A percentile compares a stretch with the other conserved stretches of the same genome.
These are phyloP conservation scores for Rhabdophis nuchalis DNA, from an alignment of 2,797 vertebrate genomes.

Conservation along the genomic window DNA sequence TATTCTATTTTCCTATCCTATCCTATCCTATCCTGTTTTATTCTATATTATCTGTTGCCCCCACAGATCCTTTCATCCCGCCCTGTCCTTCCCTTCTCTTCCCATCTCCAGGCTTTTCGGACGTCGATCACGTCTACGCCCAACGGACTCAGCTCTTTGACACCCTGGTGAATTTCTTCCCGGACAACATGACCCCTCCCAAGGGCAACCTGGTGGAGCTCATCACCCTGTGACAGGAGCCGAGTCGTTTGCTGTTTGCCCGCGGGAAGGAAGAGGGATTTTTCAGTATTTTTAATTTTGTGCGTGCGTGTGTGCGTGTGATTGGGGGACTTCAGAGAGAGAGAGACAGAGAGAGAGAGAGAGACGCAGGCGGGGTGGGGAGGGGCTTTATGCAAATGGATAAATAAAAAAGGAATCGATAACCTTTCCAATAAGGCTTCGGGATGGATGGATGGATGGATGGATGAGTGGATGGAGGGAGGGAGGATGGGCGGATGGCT, in stretches of 20 bases:
- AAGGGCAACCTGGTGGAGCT: slow-evolving; percentile 99
- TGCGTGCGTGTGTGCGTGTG: slow-evolving; percentile 39
- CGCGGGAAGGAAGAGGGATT: slow-evolving; percentile 49
- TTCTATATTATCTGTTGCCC: background rate
- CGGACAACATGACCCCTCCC: slow-evolving; percentile 98
- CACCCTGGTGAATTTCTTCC: slow-evolving; percentile 97
- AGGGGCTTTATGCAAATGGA: slow-evolving; percentile 69
- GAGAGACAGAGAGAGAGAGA: too few species aligned
- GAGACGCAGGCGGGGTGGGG: slow-evolving; percentile 59
- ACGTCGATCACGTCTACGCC: slow-evolving; percentile 95
- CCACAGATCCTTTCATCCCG: too few species aligned
- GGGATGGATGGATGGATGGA: slow-evolving; percentile 1
- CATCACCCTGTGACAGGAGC: slow-evolving; percentile 85
- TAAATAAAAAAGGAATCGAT: slow-evolving; percentile 73
- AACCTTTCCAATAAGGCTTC: slow-evolving; percentile 57
- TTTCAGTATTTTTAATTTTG: slow-evolving; percentile 64
- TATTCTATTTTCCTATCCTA: too few species aligned
- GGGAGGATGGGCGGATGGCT: background rate
- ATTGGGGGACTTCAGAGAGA: too few species aligned
- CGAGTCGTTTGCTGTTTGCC: slow-evolving; percentile 48
- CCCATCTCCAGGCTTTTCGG: slow-evolving; percentile 85
- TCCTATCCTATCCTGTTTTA: too few species aligned
- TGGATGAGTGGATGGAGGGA: too few species aligned
- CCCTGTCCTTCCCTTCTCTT: background rate
- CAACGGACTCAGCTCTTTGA: slow-evolving; percentile 98